A percentile compares a stretch with the other conserved stretches of the same genome.
phyloP scores from a whole-genome alignment of 2,113 vertebrate genomes.

The Zosterops hypoxanthus region DNA sequence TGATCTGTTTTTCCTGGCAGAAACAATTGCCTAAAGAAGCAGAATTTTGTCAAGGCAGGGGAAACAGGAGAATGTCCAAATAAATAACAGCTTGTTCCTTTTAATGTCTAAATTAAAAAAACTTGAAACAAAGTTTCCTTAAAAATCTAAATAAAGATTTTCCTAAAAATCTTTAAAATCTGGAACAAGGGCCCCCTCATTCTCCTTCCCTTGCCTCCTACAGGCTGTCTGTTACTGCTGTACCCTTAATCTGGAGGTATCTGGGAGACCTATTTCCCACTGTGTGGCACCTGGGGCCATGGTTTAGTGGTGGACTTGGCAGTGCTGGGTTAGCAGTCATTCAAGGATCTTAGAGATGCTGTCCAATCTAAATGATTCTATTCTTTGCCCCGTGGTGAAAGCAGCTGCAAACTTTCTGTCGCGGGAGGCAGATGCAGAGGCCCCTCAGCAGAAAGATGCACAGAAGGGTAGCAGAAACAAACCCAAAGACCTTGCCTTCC shows the following conservation, averaged over 20 bases:
- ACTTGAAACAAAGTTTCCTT: background rate
- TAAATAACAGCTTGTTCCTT: background rate
- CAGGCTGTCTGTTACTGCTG: background rate
- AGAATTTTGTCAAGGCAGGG: background rate
- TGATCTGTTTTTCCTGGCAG: constrained; percentile 16
- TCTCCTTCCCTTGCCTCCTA: too few relatives aligned
- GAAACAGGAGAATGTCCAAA: background rate
- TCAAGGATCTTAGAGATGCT: background rate
- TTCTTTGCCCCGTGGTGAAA: background rate
- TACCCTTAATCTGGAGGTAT: background rate
- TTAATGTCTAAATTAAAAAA: background rate
- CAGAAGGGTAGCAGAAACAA: background rate
- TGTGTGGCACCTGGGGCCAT: background rate
- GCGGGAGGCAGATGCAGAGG: background rate
- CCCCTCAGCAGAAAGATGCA: background rate
- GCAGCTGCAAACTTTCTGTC: background rate
- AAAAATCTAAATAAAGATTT: background rate
- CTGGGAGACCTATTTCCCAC: background rate
- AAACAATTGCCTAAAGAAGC: background rate
- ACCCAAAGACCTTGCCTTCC: background rate
- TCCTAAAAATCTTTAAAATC: background rate
- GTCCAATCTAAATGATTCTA: background rate
- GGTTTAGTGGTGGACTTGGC: background rate
- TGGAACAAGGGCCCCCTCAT: background rate
- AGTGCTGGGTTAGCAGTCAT: background rate